phyloP scores from a whole-genome alignment of 2,113 vertebrate species.

The Thryonomys swinderianus region DNA sequence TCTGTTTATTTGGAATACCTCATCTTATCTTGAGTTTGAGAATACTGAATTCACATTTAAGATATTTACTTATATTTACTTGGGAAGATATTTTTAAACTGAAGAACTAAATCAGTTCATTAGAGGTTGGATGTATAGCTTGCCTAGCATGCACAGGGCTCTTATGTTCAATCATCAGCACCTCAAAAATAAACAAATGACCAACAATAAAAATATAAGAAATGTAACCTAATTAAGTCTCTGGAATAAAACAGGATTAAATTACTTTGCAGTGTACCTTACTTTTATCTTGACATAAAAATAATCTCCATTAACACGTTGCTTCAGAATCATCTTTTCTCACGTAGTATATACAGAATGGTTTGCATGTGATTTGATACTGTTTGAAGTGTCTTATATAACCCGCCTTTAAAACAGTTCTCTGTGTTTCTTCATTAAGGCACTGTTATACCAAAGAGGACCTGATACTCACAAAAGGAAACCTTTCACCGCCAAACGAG shows the following conservation, averaged over 20 bases:
- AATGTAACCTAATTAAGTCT: neutral
- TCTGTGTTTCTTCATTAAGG: neutral
- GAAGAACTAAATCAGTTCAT: constrained; percentile 19
- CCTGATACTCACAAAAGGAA: neutral
- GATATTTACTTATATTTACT: constrained; percentile 14
- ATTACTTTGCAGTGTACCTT: neutral
- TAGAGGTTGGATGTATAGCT: neutral
- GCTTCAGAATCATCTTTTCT: neutral
- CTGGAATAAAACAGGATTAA: neutral
- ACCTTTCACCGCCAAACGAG: neutral
- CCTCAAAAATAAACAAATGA: neutral
- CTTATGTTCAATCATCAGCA: neutral
- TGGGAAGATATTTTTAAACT: neutral
- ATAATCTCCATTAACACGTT: neutral
- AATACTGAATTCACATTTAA: constrained; percentile 33
- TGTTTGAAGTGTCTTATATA: neutral
- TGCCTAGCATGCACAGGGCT: neutral
- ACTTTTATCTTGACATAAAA: constrained; percentile 14
- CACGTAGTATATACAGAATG: neutral
- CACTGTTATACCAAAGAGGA: constrained; percentile 35
- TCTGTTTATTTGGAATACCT: neutral
- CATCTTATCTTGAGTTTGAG: neutral
- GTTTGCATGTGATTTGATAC: neutral
- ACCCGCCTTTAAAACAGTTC: neutral
- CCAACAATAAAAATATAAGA: neutral